phyloP scores from a whole-genome alignment of 2,888 invertebrate genomes.

The Aplocera efformata region DNA sequence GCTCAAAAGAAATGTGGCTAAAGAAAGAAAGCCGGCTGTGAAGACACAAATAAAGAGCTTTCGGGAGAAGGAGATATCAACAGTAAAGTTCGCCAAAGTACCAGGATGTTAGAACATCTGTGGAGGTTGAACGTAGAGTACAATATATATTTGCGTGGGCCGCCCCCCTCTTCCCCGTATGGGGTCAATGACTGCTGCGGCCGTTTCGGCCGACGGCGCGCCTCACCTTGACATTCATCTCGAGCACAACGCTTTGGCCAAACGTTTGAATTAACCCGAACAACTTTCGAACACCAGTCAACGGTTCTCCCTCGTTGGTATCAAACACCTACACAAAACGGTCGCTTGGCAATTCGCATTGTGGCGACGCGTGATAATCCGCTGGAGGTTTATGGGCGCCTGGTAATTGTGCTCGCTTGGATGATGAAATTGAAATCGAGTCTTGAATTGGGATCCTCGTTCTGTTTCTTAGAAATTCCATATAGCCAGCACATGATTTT shows the following conservation, averaged over 20 bases:
- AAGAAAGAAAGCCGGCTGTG: conserved; percentile 2
- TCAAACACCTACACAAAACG: conserved; percentile 37
- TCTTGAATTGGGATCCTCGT: conserved; percentile 1
- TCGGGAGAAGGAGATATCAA: conserved; percentile 39
- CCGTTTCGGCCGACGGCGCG: conserved; percentile 76
- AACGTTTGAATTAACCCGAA: conserved; percentile 69
- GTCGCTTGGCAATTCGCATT: conserved; percentile 36
- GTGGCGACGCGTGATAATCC: conserved; percentile 33
- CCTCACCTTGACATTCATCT: conserved; percentile 81
- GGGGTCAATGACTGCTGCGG: conserved; percentile 73
- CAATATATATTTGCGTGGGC: conserved; percentile 73
- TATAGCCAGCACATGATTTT: no score
- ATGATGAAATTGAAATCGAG: conserved; percentile 44
- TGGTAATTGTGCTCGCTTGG: conserved; percentile 37
- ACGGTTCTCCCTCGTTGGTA: conserved; percentile 36
- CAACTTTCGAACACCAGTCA: conserved; percentile 47
- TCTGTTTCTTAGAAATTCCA: no score
- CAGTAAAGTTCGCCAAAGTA: conserved; percentile 51
- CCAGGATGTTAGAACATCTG: conserved; percentile 62
- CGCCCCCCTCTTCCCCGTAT: conserved; percentile 52
- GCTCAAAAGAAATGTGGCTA: conserved; percentile 13
- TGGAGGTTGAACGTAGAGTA: conserved; percentile 68
- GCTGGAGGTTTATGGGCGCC: conserved; percentile 39
- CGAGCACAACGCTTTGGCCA: conserved; percentile 68
- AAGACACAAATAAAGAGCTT: conserved; percentile 17